Evolutionary conservation across 2,113 vertebrate genomes (phyloP).

Genomic region (Cynocephalus volans): DNA sequence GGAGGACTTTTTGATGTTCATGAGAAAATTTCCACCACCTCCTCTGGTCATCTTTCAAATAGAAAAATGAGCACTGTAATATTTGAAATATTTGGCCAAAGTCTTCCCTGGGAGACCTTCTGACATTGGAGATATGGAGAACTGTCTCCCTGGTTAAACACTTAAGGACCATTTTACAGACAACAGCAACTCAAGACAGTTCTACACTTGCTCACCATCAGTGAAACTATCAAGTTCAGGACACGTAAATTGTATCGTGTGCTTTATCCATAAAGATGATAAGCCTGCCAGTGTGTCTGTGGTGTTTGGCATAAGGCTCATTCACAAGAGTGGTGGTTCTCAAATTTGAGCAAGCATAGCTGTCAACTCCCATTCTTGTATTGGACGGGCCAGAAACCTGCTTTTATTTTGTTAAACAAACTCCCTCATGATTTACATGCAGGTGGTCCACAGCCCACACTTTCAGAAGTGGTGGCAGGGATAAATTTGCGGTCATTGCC

Average conservation of each 20-base stretch:
- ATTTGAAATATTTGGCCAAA: not conserved
- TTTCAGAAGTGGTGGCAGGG: slow-evolving; percentile 10
- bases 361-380: not conserved
- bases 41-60: not conserved
- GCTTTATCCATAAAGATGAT: not conserved
- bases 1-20: not conserved
- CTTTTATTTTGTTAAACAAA: not conserved
- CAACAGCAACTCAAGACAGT: not conserved
- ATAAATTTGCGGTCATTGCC: not conserved
- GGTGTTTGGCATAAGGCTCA: not conserved
- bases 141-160: not conserved
- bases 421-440: not conserved
- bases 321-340: not conserved
- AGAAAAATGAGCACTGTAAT: not conserved
- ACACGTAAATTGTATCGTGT: not conserved
- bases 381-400: not conserved
- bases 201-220: not conserved
- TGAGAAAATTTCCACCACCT: not conserved
- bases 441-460: not conserved
- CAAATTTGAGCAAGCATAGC: not conserved
- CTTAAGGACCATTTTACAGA: not conserved
- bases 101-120: not conserved
- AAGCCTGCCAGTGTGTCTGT: not conserved
- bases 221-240: not conserved
- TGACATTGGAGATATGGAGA: not conserved